Evolutionary conservation across 2,888 invertebrate genomes (phyloP), one percentile per base, ranked within the genome.

Genomic region (Pandemis cinnamomeana): DNA sequence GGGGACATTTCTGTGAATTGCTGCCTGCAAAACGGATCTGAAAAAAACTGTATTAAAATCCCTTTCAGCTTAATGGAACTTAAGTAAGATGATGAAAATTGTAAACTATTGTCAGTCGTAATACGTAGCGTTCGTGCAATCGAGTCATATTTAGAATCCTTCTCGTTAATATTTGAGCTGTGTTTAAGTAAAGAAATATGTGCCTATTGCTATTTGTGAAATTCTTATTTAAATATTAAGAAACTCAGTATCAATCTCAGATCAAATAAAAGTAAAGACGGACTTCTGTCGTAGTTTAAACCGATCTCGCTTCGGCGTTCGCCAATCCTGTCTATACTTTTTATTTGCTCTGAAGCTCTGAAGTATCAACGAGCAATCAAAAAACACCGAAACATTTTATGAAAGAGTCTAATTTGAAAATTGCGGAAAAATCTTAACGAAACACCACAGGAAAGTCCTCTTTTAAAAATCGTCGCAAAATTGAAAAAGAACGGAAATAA

Each of bases 401-500:
- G 36, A 61, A 61, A 41, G 61, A n/a, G n/a, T n/a, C 41, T 41
- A 41, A 61, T 61, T 61, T n/a, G 36, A 41, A 41, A 41, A 41
- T n/a, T n/a, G n/a, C 7, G 41, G 41, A 41, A 61, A 55, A 41
- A 61, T 41, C 41, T 7, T 7, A 13, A n/a, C 48, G 48, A 8
- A 63, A 63, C 13, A 64, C 64, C 64, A n/a, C 46, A 27, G 58
- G 48, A 55, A 64, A 36, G 27, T 7, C 53, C 15, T n/a, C 51
- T 8, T 10, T 51, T 53, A 41, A 67, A n/a, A 53, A 53, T 51
- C 51, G 27, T 44, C 71, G n/a, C 36, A 67, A 60, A 71, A 44
- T 67, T 53, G 15, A 55, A 64, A 62, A 27, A 41, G 20, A 44
- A 48, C 46, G 41, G 66, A 61, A 62, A 71, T 44, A 64, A 42